Conservation (phyloP, 2,797 vertebrate species). For the Pseudochirops cupreus region DNA sequence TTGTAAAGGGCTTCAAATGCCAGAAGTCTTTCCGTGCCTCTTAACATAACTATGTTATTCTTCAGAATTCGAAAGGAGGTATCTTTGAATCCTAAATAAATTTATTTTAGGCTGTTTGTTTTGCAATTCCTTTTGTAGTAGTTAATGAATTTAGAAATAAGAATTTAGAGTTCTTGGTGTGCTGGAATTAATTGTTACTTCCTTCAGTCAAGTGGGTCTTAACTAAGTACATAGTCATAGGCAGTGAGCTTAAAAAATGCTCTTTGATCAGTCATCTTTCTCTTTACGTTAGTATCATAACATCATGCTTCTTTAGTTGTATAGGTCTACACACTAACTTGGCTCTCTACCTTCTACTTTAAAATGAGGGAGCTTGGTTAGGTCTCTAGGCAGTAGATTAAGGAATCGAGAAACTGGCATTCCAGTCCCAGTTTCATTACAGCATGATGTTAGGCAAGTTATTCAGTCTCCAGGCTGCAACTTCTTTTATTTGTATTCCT, state of each 20-base stretch:
- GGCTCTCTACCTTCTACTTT: not conserved
- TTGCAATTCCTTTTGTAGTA: not conserved
- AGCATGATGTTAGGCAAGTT: not conserved
- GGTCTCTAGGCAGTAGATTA: not conserved
- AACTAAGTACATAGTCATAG: not conserved
- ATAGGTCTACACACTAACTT: not conserved
- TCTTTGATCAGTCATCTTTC: not conserved
- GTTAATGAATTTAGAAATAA: not conserved
- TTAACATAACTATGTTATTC: not conserved
- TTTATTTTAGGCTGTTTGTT: not conserved
- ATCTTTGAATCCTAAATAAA: not conserved
- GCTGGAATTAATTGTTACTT: not conserved
- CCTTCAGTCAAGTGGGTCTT: not conserved
- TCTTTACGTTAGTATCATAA: not conserved
- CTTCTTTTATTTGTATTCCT: not conserved
- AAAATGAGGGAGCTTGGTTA: not conserved
- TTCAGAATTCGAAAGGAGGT: not conserved
- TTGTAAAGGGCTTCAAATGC: not conserved
- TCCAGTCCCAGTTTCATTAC: not conserved
- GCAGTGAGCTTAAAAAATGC: not conserved
- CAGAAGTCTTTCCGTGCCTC: not conserved
- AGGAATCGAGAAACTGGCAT: not conserved
- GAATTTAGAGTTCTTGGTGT: not conserved
- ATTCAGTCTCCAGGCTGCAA: not conserved
- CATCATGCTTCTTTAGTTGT: not conserved